phyloP scores from a whole-genome alignment of 1,140 invertebrate genomes.

The Drosophila elegans region DNA sequence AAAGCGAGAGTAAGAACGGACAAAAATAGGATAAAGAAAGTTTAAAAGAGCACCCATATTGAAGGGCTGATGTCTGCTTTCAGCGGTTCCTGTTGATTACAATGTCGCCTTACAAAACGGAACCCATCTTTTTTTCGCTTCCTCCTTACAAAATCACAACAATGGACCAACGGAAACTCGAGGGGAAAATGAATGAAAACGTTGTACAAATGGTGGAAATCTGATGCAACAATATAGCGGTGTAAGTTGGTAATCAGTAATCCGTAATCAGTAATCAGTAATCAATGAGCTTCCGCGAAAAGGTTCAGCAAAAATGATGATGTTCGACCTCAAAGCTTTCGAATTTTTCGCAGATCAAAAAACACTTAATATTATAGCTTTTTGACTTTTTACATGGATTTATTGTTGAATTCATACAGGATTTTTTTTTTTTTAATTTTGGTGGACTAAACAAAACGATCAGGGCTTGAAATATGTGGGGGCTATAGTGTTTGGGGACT shows the following conservation, averaged over 20 bases:
- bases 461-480: too few relatives aligned
- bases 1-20: neutral
- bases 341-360: neutral
- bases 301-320: neutral
- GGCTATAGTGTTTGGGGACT: too few relatives aligned
- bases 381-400: neutral
- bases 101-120: constrained; percentile 14
- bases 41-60: neutral
- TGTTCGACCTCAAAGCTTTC: neutral
- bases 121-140: neutral
- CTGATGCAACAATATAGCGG: constrained; percentile 6
- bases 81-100: constrained; percentile 17
- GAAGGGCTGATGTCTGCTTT: constrained; percentile 8
- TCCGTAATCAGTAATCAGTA: constrained; percentile 13
- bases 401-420: neutral
- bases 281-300: constrained; percentile 3
- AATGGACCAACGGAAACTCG: neutral
- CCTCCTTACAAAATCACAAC: constrained; percentile 6
- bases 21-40: neutral
- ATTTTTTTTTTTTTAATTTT: neutral
- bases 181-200: constrained; percentile 20
- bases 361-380: too few relatives aligned
- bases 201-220: constrained; percentile 18
- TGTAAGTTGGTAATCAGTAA: constrained; percentile 11
- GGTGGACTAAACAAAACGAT: too few relatives aligned